Evolutionary conservation across 2,888 invertebrate species (phyloP).

Genomic region (Rhagonycha lutea): DNA sequence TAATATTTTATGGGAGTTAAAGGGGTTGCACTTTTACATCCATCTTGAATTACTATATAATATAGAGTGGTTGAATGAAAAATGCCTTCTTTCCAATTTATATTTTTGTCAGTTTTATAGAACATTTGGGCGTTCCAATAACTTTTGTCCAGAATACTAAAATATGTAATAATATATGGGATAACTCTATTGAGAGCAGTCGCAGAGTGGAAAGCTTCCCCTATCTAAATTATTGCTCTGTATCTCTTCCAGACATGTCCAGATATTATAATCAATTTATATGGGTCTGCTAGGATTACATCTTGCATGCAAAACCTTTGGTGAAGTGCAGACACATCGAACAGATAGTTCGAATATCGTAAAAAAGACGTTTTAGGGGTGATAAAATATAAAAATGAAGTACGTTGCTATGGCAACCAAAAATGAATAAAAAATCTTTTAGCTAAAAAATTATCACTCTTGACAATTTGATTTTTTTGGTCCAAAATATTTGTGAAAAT

Average conservation of each 20-base stretch:
- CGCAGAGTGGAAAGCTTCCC: neutral
- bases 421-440: too few relatives aligned
- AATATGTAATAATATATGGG: neutral
- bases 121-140: neutral
- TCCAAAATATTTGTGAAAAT: too few relatives aligned
- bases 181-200: neutral
- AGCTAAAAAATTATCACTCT: too few relatives aligned
- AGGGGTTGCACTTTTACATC: too few relatives aligned
- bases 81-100: neutral
- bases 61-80: neutral
- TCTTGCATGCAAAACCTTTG: neutral
- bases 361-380: neutral
- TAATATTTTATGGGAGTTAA: neutral
- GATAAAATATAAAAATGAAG: neutral
- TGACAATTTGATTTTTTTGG: too few relatives aligned
- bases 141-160: neutral
- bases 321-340: neutral
- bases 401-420: too few relatives aligned
- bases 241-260: neutral
- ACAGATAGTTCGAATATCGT: neutral
- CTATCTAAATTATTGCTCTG: neutral
- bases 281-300: neutral
- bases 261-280: neutral
- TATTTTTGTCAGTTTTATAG: neutral
- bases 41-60: too few relatives aligned